Evolutionary conservation across 2,888 invertebrate species (phyloP), one percentile per base, ranked within the genome.

Genomic region (Agrilus cyanescens): DNA sequence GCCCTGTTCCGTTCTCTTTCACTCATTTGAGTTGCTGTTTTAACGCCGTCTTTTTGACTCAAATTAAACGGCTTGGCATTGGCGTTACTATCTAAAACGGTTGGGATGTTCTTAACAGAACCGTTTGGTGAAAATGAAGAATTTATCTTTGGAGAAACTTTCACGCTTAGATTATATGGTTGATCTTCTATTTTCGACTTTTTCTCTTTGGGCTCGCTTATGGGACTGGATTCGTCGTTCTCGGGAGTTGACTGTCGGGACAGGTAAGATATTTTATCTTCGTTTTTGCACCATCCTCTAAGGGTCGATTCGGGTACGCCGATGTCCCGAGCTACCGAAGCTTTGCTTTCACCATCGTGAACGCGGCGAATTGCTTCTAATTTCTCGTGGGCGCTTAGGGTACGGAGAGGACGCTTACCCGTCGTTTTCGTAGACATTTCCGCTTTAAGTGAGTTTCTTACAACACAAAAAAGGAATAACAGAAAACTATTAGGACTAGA

Each of bases 231-330:
- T 58, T 75, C 75, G 56, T 75, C 75, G 34, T 81, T 82, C 52
- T 83, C 83, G 2, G 82, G 80, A 7, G 80, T 80, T 39, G 82
- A 79, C 56, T 82, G 77, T 8, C 80, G 72, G 20, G 82, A 80
- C 58, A 81, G 78, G 61, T 80, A 75, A 50, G 81, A 66, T 4
- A 79, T 69, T 63, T 87, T 87, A 55, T 83, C 81, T 60, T 86
- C 85, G 59, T 85, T 84, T 65, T 88, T 88, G 67, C 87, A 88
- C 88, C 88, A 88, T 45, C 88, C 88, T 3, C 88, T 74, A 12
- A 88, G 70, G 7, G 88, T 88, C 3, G 86, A 87, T 64, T 88
- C 88, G 1, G 88, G 87, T 13, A 88, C 86, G 30, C 86, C 85
- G 59, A 87, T 85, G 62, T 86, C 85, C 3, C 87, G 73, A 2